phyloP scores from a whole-genome alignment of 2,888 invertebrate genomes.

The Synanthedon tipuliformis region DNA sequence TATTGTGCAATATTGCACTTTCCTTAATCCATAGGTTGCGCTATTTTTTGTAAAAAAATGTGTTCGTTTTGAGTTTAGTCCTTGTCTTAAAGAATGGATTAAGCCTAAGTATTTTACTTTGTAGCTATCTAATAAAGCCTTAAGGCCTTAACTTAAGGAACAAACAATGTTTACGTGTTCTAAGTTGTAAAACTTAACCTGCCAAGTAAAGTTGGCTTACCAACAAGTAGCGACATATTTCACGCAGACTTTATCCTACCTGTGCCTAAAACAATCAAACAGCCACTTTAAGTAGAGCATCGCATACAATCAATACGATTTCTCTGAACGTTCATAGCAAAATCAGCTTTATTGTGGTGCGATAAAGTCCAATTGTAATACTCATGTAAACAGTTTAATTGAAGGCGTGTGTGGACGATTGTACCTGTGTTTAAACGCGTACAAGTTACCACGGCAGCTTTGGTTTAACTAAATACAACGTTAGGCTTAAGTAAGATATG shows the following conservation, averaged over 20 bases:
- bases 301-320: neutral
- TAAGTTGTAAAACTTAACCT: constrained; percentile 59
- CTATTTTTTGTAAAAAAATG: too few relatives aligned
- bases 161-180: constrained; percentile 7
- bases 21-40: too few relatives aligned
- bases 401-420: neutral
- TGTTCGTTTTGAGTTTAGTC: too few relatives aligned
- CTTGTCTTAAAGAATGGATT: too few relatives aligned
- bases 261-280: constrained; percentile 67
- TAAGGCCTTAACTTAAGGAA: too few relatives aligned
- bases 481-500: constrained; percentile 61
- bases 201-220: constrained; percentile 51
- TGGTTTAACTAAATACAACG: constrained; percentile 64
- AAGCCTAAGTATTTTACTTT: too few relatives aligned
- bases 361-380: too few relatives aligned
- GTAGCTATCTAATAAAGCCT: too few relatives aligned
- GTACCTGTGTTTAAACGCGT: constrained; percentile 24
- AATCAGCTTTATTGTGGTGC: neutral
- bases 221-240: constrained; percentile 63
- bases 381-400: too few relatives aligned
- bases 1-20: too few relatives aligned
- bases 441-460: constrained; percentile 36
- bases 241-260: constrained; percentile 53
- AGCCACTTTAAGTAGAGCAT: constrained; percentile 34
- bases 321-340: neutral